Evolutionary conservation across 2,797 vertebrate genomes (phyloP).

Genomic region (Alcedo atthis): DNA sequence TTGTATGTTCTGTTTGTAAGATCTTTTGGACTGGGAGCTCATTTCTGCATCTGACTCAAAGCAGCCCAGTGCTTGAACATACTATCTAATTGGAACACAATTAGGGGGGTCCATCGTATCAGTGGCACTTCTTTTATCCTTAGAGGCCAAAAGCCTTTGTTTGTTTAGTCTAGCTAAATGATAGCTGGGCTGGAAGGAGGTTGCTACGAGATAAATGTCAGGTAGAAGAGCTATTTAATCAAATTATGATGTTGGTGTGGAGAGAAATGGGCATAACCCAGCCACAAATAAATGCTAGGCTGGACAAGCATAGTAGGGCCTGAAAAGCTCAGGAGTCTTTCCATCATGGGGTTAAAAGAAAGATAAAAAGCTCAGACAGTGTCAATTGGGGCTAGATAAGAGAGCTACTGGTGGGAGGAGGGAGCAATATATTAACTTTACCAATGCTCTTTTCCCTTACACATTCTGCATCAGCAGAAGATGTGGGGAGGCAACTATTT

Average conservation of each 20-base stretch:
- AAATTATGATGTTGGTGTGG: background rate
- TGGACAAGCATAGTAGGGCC: background rate
- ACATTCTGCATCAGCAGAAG: background rate
- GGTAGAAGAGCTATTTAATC: conserved; percentile 31
- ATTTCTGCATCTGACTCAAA: background rate
- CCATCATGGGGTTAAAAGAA: background rate
- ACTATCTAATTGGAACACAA: background rate
- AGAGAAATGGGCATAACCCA: conserved; percentile 8
- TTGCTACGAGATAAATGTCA: conserved; percentile 38
- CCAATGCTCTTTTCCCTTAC: background rate
- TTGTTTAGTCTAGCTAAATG: background rate
- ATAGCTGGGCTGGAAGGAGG: background rate
- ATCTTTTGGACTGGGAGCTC: background rate
- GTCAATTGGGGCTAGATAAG: background rate
- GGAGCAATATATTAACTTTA: background rate
- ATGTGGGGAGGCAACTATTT: background rate
- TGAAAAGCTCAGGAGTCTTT: background rate
- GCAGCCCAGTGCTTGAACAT: background rate
- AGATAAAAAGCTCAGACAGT: background rate
- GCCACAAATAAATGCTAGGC: background rate
- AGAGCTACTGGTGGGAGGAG: background rate
- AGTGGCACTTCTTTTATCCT: background rate
- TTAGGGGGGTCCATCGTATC: background rate
- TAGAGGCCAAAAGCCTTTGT: background rate
- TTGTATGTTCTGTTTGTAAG: background rate